phyloP scores from a whole-genome alignment of 1,140 invertebrate genomes.

The Anoplophora glabripennis region DNA sequence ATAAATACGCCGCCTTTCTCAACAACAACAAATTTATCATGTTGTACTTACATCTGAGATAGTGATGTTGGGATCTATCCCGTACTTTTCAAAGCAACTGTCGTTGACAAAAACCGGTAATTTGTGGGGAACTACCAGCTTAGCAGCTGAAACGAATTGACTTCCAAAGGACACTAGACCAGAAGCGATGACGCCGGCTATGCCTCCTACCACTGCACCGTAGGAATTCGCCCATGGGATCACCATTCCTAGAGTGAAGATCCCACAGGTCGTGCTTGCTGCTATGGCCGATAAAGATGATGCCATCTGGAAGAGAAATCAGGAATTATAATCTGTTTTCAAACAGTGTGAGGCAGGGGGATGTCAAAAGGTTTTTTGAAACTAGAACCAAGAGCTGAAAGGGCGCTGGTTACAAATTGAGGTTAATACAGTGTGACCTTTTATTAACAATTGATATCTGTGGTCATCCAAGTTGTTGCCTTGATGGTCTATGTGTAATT shows the following conservation, averaged over 20 bases:
- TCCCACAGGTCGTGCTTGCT: slow-evolving; percentile 77
- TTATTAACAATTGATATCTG: no score
- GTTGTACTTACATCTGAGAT: slow-evolving; percentile 4
- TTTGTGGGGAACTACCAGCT: slow-evolving; percentile 49
- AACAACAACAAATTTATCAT: no score
- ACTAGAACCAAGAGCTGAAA: no score
- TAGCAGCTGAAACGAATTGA: slow-evolving; percentile 50
- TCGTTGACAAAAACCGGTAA: slow-evolving; percentile 46
- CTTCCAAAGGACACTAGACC: slow-evolving; percentile 58
- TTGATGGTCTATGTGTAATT: no score
- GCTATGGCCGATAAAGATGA: slow-evolving; percentile 78
- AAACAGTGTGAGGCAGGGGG: no score
- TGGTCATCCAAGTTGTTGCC: no score
- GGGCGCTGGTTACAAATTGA: no score
- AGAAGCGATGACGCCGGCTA: slow-evolving; percentile 57
- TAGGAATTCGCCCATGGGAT: slow-evolving; percentile 77
- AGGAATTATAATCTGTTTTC: no score
- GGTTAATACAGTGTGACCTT: no score
- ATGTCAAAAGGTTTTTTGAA: no score
- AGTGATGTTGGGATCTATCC: slow-evolving; percentile 12
- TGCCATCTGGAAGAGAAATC: slow-evolving; percentile 59
- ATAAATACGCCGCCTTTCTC: no score
- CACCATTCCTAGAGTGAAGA: slow-evolving; percentile 83
- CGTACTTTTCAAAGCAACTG: slow-evolving; percentile 40
- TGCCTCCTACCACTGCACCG: slow-evolving; percentile 58